These are phyloP conservation scores for Stratiomys singularior DNA, from an alignment of 2,888 invertebrate genomes.

Conservation along the genomic window DNA sequence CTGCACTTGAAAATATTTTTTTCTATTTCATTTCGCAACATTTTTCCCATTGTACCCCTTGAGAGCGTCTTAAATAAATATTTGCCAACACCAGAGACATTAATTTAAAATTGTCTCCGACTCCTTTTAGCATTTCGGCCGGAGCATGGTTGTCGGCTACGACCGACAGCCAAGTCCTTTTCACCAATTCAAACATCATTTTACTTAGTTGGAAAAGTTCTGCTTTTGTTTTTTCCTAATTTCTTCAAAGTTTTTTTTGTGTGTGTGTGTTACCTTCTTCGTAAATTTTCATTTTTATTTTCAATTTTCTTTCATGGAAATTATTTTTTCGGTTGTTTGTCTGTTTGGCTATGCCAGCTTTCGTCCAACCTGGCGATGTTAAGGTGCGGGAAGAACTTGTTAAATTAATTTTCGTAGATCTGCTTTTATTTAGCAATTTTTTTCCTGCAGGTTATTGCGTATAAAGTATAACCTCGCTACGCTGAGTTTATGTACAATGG, in stretches of 20 bases:
- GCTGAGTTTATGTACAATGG: too few relatives aligned
- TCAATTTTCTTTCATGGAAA: not conserved
- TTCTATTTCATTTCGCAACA: not conserved
- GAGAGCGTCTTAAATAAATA: conserved; percentile 29
- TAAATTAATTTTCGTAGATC: not conserved
- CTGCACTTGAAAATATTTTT: not conserved
- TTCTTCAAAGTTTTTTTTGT: not conserved
- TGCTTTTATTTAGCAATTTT: too few relatives aligned
- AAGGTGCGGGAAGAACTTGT: not conserved
- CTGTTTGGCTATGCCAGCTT: not conserved
- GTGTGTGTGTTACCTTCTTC: not conserved
- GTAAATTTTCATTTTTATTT: not conserved
- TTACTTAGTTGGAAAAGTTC: conserved; percentile 36
- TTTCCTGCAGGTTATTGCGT: too few relatives aligned
- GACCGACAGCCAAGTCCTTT: not conserved
- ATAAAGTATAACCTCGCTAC: too few relatives aligned
- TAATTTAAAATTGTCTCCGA: conserved; percentile 35
- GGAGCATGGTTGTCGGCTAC: not conserved
- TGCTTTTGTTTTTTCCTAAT: not conserved
- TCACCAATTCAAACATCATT: conserved; percentile 38
- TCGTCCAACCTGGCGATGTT: not conserved
- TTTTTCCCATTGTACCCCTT: not conserved
- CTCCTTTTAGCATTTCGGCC: not conserved
- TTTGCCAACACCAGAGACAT: conserved; percentile 34
- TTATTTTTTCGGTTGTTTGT: not conserved